Evolutionary conservation across 2,888 invertebrate species (phyloP), one percentile per base, ranked within the genome.

Genomic region (Hyppa rectilinea): DNA sequence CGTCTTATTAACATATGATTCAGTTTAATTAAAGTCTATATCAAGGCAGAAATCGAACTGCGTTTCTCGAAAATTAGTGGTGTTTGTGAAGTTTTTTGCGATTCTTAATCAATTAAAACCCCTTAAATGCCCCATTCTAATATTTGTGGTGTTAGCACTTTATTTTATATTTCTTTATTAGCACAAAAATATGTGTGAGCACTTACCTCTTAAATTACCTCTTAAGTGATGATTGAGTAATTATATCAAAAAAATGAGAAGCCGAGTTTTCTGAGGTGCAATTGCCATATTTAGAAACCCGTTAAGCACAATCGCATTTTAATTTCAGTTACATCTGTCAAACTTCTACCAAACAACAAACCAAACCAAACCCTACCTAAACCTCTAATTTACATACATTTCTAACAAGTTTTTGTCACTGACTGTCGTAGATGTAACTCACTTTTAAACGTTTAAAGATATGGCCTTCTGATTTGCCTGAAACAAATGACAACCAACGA

Each of bases 1-100:
- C 45, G 10, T 70, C 77, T 72, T 66, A 73, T 77, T 72, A 66
- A 49, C 55, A 43, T 23, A 73, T 69, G 63, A 69, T 49, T 58
- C 64, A 29, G 47, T 64, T 69, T 49, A 72, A 81, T 78, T 58
- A 52, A 52, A 10, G 31, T 58, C 43, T 38, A 4, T 38, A 47
- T 71, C 38, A 20, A 47, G 26, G 26, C 40, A 12, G 10, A 61
- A 61, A 58, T 36, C 40, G 14, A 9, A 34, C n/a, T n/a, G 10
- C 10, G 3, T 56, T 29, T 23, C 26, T 9, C 40, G n/a, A 7
- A 31, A 31, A 49, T 26, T 20, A 14, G 14, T 49, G 4, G 2
- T 17, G 9, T 20, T 43, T 7, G 43, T 26, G 4, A 9, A 12
- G 7, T 12, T 23, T 53, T 14, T 31, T 31, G 12, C 29, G 12